phyloP scores from a whole-genome alignment of 2,797 vertebrate genomes.

The Argya squamiceps region DNA sequence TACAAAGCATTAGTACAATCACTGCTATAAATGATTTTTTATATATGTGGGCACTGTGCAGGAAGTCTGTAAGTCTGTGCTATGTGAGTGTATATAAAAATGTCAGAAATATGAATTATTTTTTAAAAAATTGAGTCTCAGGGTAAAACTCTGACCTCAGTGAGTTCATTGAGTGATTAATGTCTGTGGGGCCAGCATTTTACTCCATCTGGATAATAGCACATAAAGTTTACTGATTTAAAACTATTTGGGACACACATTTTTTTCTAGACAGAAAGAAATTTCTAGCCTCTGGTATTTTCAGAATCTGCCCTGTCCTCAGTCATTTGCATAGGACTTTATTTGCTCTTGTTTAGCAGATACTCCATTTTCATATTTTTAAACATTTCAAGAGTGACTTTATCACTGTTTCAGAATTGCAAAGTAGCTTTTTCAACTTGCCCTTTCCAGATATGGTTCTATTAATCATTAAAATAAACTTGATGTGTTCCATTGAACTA shows the following conservation, averaged over 20 bases:
- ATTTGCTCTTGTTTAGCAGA: background rate
- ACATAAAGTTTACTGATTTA: background rate
- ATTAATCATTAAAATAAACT: background rate
- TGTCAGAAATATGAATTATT: background rate
- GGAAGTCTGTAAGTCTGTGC: background rate
- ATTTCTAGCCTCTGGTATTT: background rate
- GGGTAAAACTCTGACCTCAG: background rate
- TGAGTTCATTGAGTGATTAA: constrained; percentile 1
- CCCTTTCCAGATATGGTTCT: background rate
- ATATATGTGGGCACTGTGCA: background rate
- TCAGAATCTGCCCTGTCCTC: background rate
- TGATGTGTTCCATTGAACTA: accelerated
- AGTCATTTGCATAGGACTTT: background rate
- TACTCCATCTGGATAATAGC: background rate
- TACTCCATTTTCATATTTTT: background rate
- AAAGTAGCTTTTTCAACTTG: background rate
- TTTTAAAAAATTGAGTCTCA: background rate
- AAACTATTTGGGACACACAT: background rate
- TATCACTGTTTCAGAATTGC: background rate
- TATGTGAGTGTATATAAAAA: background rate
- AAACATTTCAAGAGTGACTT: background rate
- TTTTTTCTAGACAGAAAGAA: background rate
- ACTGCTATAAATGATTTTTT: background rate
- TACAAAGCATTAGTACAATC: background rate
- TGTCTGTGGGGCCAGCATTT: background rate